Percentiles rank a stretch among this genome's conserved stretches.
Evolutionary conservation across 2,797 vertebrate species (phyloP).

Genomic region (Galagoides demidoff): DNA sequence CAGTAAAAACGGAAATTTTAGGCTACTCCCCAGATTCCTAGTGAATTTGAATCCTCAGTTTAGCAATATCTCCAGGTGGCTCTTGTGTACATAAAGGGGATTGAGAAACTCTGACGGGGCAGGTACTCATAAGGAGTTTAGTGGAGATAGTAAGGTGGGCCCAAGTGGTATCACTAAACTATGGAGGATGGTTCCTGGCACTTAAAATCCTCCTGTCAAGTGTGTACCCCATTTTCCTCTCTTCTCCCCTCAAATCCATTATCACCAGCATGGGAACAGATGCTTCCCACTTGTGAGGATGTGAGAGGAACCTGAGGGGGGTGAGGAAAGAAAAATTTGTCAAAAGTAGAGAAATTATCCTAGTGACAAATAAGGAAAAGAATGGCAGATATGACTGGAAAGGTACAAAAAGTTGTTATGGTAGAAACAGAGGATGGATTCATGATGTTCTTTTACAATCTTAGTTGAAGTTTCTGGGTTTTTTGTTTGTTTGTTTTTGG

Average conservation of each 20-base stretch:
- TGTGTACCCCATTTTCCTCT: background rate
- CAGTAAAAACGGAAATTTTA: background rate
- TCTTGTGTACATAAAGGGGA: background rate
- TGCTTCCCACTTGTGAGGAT: background rate
- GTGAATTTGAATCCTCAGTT: background rate
- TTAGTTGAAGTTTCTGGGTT: background rate
- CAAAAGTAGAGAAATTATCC: background rate
- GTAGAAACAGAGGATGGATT: background rate
- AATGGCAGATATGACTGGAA: background rate
- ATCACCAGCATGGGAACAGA: background rate
- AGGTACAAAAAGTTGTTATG: background rate
- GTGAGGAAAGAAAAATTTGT: background rate
- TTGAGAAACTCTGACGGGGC: background rate
- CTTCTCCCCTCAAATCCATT: background rate
- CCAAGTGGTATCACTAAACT: background rate
- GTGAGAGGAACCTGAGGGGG: background rate
- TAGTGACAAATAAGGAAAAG: background rate
- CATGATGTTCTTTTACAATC: background rate
- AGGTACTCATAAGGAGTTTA: background rate
- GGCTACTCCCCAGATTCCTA: background rate
- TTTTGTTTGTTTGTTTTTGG: too few relatives aligned
- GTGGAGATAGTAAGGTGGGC: background rate
- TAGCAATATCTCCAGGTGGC: background rate
- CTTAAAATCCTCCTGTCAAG: background rate
- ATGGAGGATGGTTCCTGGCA: background rate